Base-by-base conservation (phyloP, 2,797 vertebrate species). In the Xenentodon cancila region DNA sequence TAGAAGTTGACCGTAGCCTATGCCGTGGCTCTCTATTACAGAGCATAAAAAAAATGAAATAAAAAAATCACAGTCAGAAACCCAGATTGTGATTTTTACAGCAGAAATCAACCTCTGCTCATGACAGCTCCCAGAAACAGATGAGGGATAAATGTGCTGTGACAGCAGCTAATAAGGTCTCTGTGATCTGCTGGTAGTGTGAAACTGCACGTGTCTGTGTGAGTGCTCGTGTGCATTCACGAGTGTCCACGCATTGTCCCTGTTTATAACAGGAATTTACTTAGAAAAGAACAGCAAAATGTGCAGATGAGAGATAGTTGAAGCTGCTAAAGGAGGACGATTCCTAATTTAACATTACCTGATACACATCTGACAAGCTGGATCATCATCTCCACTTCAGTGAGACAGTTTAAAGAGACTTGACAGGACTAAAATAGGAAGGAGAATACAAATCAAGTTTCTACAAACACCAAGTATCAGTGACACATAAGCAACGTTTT, bases 61-160 rank as follows among this genome's bases (percentile, higher is more conserved):
- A 92, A 92, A 92, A 89, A 75, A 19, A 5, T 1, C 85, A 82
- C 77, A 89, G 88, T 84, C 88, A 82, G 79, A 61, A 81, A 84
- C 76, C 77, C 81, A 88, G 82, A 81, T 77, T 79, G 84, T 75
- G 75, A 82, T 77, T 76, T n/a, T 80, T 80, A 86, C 73, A 71
- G 74, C n/a, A 78, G 76, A 88, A 88, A 88, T 79, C 85, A 93
- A 92, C 92, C 91, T 89, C 92, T 81, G 84, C 87, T 82, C 85
- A 45, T 7, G 66, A 86, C 81, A 70, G 77, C 68, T 73, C 72
- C 72, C 77, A 87, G 85, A 93, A 92, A 94, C 84, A 73, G 86
- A 94, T 90, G 88, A 94, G 80, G 84, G 87, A 91, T 91, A 92
- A 94, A 95, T 94, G 89, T 84, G 86, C 88, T 91, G 86, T 91